Evolutionary conservation across 2,888 invertebrate genomes (phyloP).

Genomic region (Dichetophora obliterata): DNA sequence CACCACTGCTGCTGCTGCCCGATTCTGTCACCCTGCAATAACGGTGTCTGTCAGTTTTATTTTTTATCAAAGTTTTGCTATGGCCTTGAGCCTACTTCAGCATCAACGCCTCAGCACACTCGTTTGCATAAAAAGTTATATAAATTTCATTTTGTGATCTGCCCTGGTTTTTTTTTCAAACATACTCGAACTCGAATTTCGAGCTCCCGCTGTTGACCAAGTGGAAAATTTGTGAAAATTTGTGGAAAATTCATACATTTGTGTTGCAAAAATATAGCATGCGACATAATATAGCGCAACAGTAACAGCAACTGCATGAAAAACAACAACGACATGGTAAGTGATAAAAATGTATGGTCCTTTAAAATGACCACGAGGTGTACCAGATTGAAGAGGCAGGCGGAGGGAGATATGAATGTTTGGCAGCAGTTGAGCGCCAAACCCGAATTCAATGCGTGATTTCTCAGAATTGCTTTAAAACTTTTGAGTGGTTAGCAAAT

Average conservation of each 20-base stretch:
- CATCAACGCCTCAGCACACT: conserved; percentile 28
- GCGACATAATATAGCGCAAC: background rate
- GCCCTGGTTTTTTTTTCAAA: background rate
- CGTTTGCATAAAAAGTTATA: conserved; percentile 18
- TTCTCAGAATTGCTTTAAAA: background rate
- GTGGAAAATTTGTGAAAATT: conserved; percentile 35
- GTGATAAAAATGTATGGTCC: conserved; percentile 14
- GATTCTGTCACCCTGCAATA: background rate
- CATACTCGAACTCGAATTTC: background rate
- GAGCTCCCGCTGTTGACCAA: background rate
- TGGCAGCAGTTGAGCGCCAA: background rate
- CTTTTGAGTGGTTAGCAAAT: conserved; percentile 9
- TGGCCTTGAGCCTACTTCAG: conserved; percentile 20
- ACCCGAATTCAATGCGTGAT: background rate
- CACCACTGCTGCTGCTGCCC: background rate
- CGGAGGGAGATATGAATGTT: conserved; percentile 31
- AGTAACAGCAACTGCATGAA: conserved; percentile 5
- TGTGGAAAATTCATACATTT: conserved; percentile 17
- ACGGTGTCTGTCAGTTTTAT: background rate
- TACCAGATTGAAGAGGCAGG: background rate
- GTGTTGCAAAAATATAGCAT: background rate
- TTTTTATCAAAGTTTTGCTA: background rate
- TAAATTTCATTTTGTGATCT: background rate
- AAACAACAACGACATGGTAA: background rate
- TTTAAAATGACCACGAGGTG: conserved; percentile 20